Evolutionary conservation across 2,113 vertebrate genomes (phyloP).

Genomic region (Pygathrix nemaeus): DNA sequence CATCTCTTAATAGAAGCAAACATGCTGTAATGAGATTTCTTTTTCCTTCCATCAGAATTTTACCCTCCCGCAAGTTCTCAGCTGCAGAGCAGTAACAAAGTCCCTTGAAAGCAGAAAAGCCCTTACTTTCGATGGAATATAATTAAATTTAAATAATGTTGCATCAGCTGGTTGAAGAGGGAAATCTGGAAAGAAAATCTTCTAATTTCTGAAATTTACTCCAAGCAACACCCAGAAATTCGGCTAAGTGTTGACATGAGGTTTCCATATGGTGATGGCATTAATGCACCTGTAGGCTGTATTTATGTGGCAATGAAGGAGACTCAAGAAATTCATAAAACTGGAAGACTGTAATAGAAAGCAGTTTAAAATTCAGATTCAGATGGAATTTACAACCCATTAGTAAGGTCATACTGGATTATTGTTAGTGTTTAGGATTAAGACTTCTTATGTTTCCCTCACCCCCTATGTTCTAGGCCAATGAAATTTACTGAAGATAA

Average conservation of each 20-base stretch:
- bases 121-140: constrained; percentile 11
- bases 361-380: neutral
- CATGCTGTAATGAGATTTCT: constrained; percentile 77
- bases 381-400: neutral
- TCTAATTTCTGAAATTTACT: constrained; percentile 21
- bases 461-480: neutral
- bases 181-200: constrained; percentile 58
- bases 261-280: neutral
- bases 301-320: constrained; percentile 36
- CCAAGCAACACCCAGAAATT: neutral
- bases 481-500: neutral
- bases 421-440: neutral
- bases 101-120: constrained; percentile 60
- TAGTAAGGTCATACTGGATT: neutral
- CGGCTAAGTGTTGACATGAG: neutral
- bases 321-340: neutral
- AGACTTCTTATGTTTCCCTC: neutral
- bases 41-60: constrained; percentile 13
- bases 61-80: constrained; percentile 50
- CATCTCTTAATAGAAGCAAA: constrained; percentile 71
- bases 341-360: neutral
- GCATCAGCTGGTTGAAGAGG: constrained; percentile 54
- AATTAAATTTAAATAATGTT: constrained; percentile 64
- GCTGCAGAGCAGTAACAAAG: constrained; percentile 61
- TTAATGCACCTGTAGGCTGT: constrained; percentile 37